These are phyloP conservation scores for Drosophila ogumai DNA, from an alignment of 1,140 invertebrate species.

Conservation along the genomic window DNA sequence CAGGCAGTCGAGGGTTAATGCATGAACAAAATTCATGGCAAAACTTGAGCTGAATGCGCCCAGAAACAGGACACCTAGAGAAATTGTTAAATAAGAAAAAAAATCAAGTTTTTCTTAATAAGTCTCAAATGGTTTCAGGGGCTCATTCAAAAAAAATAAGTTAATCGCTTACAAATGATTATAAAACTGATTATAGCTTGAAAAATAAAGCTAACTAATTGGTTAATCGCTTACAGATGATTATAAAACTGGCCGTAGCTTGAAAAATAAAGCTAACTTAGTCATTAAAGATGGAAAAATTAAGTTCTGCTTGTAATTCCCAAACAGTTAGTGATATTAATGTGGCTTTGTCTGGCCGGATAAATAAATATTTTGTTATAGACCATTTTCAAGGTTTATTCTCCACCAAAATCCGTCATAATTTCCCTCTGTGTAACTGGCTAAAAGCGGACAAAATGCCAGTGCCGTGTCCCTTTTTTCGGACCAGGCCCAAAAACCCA, in stretches of 20 bases:
- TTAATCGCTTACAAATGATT: not conserved
- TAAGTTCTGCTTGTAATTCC: no score
- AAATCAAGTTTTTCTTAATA: not conserved
- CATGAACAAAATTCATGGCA: conserved; percentile 79
- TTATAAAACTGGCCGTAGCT: no score
- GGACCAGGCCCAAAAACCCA: conserved; percentile 56
- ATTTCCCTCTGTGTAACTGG: conserved; percentile 22
- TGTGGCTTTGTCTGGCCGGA: no score
- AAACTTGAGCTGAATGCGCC: conserved; percentile 68
- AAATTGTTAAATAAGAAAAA: not conserved
- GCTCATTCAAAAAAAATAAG: no score
- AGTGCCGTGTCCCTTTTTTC: conserved; percentile 71
- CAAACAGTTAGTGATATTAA: no score
- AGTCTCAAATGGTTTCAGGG: not conserved
- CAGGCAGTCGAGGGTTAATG: conserved; percentile 56
- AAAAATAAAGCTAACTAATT: no score
- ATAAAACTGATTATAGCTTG: no score
- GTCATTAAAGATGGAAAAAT: no score
- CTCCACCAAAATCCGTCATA: not conserved
- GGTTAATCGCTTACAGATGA: not conserved
- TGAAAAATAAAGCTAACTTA: no score
- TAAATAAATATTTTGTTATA: not conserved
- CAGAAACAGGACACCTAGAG: conserved; percentile 25
- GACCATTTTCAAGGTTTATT: no score
- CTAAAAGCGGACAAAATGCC: conserved; percentile 71